These are phyloP conservation scores for Corbicula japonica DNA, from an alignment of 2,888 invertebrate species.

Conservation along the genomic window DNA sequence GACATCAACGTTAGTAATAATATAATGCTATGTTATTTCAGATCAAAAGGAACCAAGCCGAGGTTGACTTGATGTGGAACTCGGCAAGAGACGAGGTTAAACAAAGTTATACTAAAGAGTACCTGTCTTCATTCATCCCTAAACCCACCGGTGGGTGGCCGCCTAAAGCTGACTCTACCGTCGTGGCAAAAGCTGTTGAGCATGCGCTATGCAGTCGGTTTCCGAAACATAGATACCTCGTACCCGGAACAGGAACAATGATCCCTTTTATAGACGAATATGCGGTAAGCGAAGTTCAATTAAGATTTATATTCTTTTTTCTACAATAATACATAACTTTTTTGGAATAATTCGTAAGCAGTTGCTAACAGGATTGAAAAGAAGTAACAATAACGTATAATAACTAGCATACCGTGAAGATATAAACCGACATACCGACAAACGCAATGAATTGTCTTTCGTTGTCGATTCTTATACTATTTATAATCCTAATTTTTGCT, in stretches of 20 bases:
- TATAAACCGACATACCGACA: no score
- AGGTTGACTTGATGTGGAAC: conserved; percentile 50
- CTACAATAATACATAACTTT: no score
- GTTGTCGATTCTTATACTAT: no score
- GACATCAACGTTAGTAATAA: no score
- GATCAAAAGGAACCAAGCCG: conserved; percentile 19
- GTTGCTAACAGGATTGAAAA: no score
- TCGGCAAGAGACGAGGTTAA: conserved; percentile 43
- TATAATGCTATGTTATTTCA: not conserved
- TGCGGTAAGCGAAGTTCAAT: conserved; percentile 17
- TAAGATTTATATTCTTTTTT: no score
- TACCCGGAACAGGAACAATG: conserved; percentile 26
- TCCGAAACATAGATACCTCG: conserved; percentile 36
- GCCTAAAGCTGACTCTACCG: conserved; percentile 26
- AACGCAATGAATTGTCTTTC: no score
- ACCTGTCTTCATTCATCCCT: conserved; percentile 24
- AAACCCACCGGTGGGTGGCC: conserved; percentile 22
- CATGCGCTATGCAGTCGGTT: conserved; percentile 32
- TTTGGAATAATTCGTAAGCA: no score
- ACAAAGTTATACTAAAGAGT: conserved; percentile 34
- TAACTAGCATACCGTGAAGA: no score
- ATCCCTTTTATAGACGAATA: conserved; percentile 18
- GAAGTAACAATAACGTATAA: no score
- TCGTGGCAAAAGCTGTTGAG: conserved; percentile 24
- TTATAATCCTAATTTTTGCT: no score